Conservation (phyloP, 2,797 vertebrate species). For the Mormyrus hasselquistii region DNA sequence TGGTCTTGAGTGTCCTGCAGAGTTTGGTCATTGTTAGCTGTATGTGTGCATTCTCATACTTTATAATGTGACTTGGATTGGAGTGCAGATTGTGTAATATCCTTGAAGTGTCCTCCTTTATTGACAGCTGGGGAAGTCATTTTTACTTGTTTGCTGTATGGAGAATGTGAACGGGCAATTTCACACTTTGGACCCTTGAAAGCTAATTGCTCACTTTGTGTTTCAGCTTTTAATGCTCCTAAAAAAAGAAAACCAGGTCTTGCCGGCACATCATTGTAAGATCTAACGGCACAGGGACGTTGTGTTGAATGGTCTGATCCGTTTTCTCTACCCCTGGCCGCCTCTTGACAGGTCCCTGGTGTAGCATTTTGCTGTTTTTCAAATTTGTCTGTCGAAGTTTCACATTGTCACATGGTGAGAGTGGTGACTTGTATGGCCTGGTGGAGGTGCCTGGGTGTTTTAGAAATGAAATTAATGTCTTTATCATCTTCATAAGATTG, state of each 20-base stretch:
- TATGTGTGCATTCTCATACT: neutral
- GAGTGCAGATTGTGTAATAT: neutral
- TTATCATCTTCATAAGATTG: neutral
- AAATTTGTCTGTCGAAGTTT: neutral
- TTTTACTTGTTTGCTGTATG: neutral
- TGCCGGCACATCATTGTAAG: neutral
- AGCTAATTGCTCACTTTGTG: neutral
- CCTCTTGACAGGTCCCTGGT: neutral
- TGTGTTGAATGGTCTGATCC: neutral
- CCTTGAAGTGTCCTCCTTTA: neutral
- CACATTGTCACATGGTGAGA: neutral
- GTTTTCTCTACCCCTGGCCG: neutral
- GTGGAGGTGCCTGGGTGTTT: neutral
- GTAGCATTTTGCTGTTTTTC: neutral
- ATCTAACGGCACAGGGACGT: neutral
- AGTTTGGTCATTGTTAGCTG: neutral
- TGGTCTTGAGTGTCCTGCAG: neutral
- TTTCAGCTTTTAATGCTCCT: neutral
- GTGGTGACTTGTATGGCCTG: neutral
- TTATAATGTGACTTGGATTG: neutral
- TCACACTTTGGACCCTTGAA: neutral
- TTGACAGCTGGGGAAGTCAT: neutral
- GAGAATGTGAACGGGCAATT: neutral
- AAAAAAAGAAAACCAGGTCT: neutral
- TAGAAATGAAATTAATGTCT: neutral